A percentile compares a stretch with the other conserved stretches of the same genome.
phyloP scores from a whole-genome alignment of 2,888 invertebrate species.

The Cephonodes hylas region DNA sequence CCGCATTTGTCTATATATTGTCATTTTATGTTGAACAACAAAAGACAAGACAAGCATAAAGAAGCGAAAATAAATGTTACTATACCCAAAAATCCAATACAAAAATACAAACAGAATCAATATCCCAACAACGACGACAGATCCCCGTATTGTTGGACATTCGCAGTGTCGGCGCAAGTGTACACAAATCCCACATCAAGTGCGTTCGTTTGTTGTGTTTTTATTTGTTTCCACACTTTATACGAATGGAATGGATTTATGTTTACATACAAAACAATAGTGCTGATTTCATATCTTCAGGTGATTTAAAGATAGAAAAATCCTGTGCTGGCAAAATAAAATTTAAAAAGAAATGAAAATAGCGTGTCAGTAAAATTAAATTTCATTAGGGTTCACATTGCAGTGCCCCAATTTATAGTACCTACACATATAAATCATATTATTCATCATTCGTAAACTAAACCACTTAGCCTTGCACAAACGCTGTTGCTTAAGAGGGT shows the following conservation, averaged over 20 bases:
- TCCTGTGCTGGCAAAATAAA: no score
- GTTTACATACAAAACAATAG: neutral
- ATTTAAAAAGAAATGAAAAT: no score
- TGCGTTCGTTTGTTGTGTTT: constrained; percentile 1
- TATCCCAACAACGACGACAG: neutral
- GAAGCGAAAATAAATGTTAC: no score
- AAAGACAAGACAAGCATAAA: neutral
- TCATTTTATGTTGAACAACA: no score
- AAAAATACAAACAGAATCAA: neutral
- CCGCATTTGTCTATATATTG: no score
- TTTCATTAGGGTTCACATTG: no score
- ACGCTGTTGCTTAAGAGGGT: no score
- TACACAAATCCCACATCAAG: constrained; percentile 4
- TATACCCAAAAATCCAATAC: neutral
- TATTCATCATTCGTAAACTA: no score
- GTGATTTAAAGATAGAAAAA: neutral
- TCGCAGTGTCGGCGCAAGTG: neutral
- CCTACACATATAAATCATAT: no score
- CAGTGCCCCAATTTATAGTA: no score
- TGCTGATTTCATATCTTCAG: neutral
- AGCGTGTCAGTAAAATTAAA: no score
- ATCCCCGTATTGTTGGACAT: neutral
- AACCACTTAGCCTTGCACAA: no score
- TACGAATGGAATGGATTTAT: neutral
- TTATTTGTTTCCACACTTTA: neutral